These are phyloP conservation scores for Sitobion miscanthi DNA, from an alignment of 1,140 invertebrate species.

Conservation along the genomic window DNA sequence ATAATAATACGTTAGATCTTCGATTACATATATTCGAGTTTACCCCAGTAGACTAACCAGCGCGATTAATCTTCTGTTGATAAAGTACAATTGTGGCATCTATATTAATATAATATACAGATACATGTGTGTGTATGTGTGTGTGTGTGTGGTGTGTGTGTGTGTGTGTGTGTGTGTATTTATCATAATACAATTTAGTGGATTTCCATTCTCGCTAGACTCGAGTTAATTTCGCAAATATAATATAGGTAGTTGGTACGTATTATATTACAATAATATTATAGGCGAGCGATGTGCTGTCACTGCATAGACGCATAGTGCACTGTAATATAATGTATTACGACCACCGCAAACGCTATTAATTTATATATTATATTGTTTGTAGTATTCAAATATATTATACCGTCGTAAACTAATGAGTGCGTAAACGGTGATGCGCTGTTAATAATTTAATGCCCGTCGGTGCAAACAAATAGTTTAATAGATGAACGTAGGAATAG, in stretches of 20 bases:
- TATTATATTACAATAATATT: neutral
- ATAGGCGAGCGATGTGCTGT: constrained; percentile 2
- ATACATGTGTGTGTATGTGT: neutral
- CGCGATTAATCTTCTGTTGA: neutral
- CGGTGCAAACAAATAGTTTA: neutral
- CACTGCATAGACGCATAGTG: neutral
- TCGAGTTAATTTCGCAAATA: neutral
- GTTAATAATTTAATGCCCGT: neutral
- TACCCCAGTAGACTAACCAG: neutral
- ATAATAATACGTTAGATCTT: neutral
- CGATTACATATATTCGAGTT: neutral
- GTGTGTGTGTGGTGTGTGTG: neutral
- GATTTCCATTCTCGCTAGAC: neutral
- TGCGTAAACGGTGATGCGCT: neutral
- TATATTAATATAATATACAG: neutral
- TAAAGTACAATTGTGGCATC: neutral
- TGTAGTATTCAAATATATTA: constrained; percentile 17
- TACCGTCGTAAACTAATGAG: neutral
- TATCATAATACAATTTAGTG: constrained; percentile 12
- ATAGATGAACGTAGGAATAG: neutral
- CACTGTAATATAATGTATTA: neutral
- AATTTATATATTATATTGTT: neutral
- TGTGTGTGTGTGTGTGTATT: neutral
- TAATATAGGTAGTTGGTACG: neutral
- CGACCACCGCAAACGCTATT: neutral